Evolutionary conservation across 2,797 vertebrate genomes (phyloP).

Genomic region (Halcyon smyrnensis): DNA sequence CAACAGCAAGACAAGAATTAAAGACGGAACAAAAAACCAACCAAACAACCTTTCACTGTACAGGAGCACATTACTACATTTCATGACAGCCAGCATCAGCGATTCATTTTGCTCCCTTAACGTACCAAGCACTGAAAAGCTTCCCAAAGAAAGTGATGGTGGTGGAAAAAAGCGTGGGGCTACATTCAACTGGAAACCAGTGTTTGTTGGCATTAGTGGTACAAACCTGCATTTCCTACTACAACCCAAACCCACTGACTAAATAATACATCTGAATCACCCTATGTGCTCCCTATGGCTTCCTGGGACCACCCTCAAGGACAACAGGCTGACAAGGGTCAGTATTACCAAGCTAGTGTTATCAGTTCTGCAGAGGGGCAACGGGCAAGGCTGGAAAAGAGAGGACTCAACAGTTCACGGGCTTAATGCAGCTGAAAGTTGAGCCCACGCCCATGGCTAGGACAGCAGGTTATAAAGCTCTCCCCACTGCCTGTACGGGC

Average conservation of each 20-base stretch:
- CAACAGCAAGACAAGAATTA: background rate
- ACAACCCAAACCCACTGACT: background rate
- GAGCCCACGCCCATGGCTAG: fast-evolving
- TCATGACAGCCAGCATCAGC: background rate
- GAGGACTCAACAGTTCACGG: background rate
- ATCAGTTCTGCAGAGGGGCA: background rate
- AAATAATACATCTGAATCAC: background rate
- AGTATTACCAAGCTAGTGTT: background rate
- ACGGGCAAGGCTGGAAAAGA: background rate
- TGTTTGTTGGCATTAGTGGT: too few species aligned
- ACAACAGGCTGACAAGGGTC: background rate
- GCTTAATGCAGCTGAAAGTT: background rate
- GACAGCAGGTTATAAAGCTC: background rate
- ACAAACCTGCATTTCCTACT: background rate
- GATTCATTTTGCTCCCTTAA: background rate
- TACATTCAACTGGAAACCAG: background rate
- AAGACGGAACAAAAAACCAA: background rate
- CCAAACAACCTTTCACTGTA: background rate
- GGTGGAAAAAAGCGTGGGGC: background rate
- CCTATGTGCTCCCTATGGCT: background rate
- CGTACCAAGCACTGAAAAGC: background rate
- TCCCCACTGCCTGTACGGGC: background rate
- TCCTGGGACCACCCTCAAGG: background rate
- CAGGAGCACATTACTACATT: background rate
- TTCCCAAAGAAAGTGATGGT: background rate